A percentile compares a stretch with the other conserved stretches of the same genome.
Conservation (phyloP, 2,797 vertebrate species). For the Oreortyx pictus region DNA sequence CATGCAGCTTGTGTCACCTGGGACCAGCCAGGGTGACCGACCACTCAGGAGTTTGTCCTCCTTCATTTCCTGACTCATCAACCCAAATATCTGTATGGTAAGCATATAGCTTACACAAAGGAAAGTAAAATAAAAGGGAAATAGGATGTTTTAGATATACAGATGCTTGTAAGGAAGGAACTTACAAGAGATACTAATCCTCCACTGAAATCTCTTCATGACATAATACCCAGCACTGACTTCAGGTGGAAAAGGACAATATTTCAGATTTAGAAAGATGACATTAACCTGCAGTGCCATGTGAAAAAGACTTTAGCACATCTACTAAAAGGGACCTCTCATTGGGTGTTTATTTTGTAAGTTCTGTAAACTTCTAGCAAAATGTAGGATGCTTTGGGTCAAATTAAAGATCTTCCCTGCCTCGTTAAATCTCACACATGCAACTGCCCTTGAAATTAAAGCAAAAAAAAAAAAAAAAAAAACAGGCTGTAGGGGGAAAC, state of each 20-base stretch:
- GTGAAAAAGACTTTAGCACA: neutral
- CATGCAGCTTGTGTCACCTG: fast-evolving
- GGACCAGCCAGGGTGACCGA: too few species aligned
- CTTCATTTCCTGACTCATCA: neutral
- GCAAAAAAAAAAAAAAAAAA: neutral
- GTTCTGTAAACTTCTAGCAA: neutral
- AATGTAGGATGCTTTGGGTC: neutral
- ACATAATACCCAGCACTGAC: neutral
- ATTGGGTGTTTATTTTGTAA: neutral
- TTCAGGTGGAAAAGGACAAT: neutral
- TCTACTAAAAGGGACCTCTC: neutral
- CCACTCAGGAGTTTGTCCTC: neutral
- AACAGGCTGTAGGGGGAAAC: neutral
- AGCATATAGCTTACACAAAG: neutral
- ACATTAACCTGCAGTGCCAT: neutral
- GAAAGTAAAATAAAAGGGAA: neutral
- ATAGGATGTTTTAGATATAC: neutral
- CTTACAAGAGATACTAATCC: neutral
- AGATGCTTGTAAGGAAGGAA: neutral
- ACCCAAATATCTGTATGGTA: neutral
- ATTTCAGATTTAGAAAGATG: neutral
- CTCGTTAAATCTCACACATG: neutral
- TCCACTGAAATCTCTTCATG: neutral
- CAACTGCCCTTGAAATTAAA: neutral
- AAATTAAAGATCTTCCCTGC: neutral